Evolutionary conservation across 2,888 invertebrate species (phyloP), one percentile per base, ranked within the genome.

Genomic region (Neocrepidodera transversa): DNA sequence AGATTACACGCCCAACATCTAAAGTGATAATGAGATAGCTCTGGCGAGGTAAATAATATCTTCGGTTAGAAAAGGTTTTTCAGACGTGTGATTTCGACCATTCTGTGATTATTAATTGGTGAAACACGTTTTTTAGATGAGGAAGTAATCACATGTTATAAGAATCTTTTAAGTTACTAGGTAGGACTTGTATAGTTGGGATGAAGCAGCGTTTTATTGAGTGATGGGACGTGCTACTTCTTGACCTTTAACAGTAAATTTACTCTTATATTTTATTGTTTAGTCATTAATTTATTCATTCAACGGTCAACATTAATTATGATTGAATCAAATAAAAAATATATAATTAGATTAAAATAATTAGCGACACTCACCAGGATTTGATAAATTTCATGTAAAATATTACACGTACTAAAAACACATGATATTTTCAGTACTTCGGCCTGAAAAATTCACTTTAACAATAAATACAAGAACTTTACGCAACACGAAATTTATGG

Each of bases 51-150:
- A 62, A 62, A 55, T 58, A 50, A 58, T 62, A 55, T 48, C 45
- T 45, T 55, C 20, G 50, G 47, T 49, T 36, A 48, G 53, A 53
- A 47, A 62, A 36, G 42, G 54, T 62, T 62, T 45, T 58, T 26
- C 55, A 58, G 51, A 55, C 54, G 54, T 58, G 51, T 54, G 53
- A 59, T 59, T 59, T 54, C n/a, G 57, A 42, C 45, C n/a, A 51
- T 57, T 57, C 50, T 32, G 43, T 50, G 43, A 57, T 50, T 50
- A 50, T 51, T 45, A 57, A 57, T 57, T 43, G 35, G 51, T 26
- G 35, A 17, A 45, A 53, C 43, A 53, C 43, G 43, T 32, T 53
- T 28, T 23, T 54, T 54, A 7, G 54, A 45, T 36, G 47, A 54
- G 45, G 54, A 54, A 54, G 45, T 54, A 54, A 54, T 54, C 54